A percentile compares a stretch with the other conserved stretches of the same genome.
These are phyloP conservation scores for Chlamydotis undulata DNA, from an alignment of 2,113 vertebrate species.

Conservation along the genomic window DNA sequence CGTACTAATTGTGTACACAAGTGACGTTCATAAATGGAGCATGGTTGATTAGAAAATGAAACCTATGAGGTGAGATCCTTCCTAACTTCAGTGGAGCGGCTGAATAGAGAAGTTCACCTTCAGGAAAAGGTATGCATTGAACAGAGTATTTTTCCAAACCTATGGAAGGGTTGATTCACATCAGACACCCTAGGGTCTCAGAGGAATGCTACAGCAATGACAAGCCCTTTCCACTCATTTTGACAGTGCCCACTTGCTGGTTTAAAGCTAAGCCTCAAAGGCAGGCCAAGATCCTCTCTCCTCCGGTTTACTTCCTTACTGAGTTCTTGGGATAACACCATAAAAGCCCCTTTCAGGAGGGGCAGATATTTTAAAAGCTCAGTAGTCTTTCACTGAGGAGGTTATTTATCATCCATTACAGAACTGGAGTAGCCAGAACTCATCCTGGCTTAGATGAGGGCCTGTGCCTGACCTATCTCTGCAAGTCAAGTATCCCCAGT, in stretches of 20 bases:
- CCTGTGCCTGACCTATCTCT: not conserved
- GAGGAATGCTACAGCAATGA: not conserved
- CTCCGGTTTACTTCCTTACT: not conserved
- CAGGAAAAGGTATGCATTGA: not conserved
- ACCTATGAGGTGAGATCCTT: not conserved
- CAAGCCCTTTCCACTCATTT: not conserved
- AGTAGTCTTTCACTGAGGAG: not conserved
- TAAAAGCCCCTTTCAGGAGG: not conserved
- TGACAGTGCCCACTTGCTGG: not conserved
- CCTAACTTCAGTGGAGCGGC: not conserved
- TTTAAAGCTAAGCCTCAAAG: not conserved
- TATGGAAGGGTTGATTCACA: not conserved
- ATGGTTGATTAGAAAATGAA: conserved; percentile 48
- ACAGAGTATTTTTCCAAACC: not conserved
- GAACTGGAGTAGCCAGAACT: not conserved
- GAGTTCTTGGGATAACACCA: not conserved
- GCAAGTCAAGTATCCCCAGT: not conserved
- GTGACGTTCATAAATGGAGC: conserved; percentile 20
- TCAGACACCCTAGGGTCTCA: not conserved
- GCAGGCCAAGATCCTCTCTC: not conserved
- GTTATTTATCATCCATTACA: not conserved
- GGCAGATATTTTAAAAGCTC: not conserved
- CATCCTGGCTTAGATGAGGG: not conserved
- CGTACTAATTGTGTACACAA: conserved; percentile 42
- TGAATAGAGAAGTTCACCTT: not conserved